Evolutionary conservation across 2,888 invertebrate genomes (phyloP).

Genomic region (Lucinisca nassula): DNA sequence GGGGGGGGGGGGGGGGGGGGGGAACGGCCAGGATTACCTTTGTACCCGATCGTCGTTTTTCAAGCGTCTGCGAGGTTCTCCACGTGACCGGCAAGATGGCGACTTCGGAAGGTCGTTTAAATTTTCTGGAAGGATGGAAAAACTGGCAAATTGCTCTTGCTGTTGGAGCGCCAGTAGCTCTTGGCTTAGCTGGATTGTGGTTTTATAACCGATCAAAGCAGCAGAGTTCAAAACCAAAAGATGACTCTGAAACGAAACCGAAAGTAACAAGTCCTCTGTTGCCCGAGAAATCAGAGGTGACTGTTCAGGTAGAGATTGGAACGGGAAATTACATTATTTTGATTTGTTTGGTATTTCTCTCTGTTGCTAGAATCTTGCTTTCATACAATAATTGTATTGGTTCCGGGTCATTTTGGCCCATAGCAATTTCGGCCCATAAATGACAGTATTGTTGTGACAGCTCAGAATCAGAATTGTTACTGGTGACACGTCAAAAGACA

Average conservation of each 20-base stretch:
- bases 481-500: too few relatives aligned
- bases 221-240: background rate
- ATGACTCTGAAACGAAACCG: conserved; percentile 29
- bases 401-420: too few relatives aligned
- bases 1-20: too few relatives aligned
- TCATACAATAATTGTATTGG: too few relatives aligned
- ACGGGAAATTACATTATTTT: too few relatives aligned
- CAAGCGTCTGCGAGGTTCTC: background rate
- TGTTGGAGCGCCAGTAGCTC: conserved; percentile 94
- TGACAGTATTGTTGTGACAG: too few relatives aligned
- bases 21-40: too few relatives aligned
- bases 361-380: too few relatives aligned
- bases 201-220: conserved; percentile 89
- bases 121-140: conserved; percentile 76
- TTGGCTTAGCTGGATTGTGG: conserved; percentile 93
- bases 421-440: too few relatives aligned
- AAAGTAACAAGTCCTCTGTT: conserved; percentile 22
- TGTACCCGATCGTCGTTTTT: too few relatives aligned
- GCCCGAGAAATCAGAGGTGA: conserved; percentile 15
- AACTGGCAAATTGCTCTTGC: conserved; percentile 96
- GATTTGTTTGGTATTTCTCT: too few relatives aligned
- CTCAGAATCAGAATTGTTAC: too few relatives aligned
- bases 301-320: background rate
- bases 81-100: conserved; percentile 16
- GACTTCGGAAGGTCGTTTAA: conserved; percentile 10